These are phyloP conservation scores for Montipora cactus DNA, from an alignment of 64 coral and sea anemone species.

Conservation along the genomic window DNA sequence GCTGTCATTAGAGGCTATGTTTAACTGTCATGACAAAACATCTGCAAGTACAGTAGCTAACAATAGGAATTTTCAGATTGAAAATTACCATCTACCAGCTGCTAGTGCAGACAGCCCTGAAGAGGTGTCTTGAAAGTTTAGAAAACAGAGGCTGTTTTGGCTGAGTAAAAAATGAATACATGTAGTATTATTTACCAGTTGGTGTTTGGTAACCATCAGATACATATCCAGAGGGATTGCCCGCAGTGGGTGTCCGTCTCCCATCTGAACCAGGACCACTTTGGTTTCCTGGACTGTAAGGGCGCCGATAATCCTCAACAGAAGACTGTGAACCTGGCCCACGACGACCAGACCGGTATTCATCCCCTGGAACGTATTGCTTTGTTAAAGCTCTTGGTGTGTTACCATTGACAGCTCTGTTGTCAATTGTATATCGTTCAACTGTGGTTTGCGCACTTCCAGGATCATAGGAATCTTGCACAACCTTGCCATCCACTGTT, in stretches of 20 bases:
- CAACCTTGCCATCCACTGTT: constrained; percentile 82
- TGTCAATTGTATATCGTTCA: constrained; percentile 65
- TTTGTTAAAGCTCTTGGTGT: constrained; percentile 57
- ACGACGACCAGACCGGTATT: constrained; percentile 50
- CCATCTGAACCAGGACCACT: constrained; percentile 77
- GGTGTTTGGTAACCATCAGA: constrained; percentile 86
- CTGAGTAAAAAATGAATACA: not conserved
- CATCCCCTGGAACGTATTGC: constrained; percentile 77
- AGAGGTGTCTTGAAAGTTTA: too few relatives aligned
- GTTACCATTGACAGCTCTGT: constrained; percentile 65
- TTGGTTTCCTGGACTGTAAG: constrained; percentile 39
- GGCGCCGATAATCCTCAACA: constrained; percentile 37
- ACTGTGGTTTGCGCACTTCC: constrained; percentile 40
- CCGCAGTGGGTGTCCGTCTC: constrained; percentile 62
- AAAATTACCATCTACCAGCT: too few relatives aligned
- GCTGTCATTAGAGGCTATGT: too few relatives aligned
- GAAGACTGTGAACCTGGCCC: constrained; percentile 66
- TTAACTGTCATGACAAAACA: too few relatives aligned
- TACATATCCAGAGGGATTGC: constrained; percentile 63
- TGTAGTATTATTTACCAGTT: not conserved
- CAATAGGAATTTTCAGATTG: too few relatives aligned
- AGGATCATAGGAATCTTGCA: constrained; percentile 79
- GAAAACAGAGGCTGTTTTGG: too few relatives aligned
- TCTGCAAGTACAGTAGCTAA: too few relatives aligned
- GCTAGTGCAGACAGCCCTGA: too few relatives aligned